Evolutionary conservation across 1,140 invertebrate genomes (phyloP).

Genomic region (Acyrthosiphon pisum): DNA sequence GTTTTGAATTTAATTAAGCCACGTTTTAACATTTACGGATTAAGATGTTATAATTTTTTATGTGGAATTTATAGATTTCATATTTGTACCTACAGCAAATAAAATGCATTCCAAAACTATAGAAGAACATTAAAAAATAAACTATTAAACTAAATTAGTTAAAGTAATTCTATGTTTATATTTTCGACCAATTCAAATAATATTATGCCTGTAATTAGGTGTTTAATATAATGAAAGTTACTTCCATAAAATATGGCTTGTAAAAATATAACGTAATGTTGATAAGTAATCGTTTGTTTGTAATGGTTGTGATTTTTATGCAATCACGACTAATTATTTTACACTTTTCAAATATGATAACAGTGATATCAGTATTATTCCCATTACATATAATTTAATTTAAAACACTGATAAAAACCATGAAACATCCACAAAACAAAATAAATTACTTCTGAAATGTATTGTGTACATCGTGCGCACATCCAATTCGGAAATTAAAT

Average conservation of each 20-base stretch:
- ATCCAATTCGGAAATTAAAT: too few species aligned
- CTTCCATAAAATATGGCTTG: not conserved
- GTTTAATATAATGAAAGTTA: conserved; percentile 13
- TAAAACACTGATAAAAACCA: not conserved
- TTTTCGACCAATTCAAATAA: not conserved
- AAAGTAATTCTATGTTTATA: not conserved
- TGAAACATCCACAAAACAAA: not conserved
- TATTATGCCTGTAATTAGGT: not conserved
- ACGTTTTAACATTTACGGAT: not conserved
- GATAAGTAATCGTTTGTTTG: not conserved
- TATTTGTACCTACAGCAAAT: not conserved
- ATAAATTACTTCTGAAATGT: not conserved
- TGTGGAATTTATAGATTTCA: not conserved
- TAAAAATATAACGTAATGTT: not conserved
- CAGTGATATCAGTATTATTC: not conserved
- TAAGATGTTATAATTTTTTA: not conserved
- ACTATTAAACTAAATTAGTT: not conserved
- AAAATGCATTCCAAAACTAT: not conserved
- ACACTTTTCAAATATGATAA: not conserved
- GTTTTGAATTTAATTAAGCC: not conserved
- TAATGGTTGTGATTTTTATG: conserved; percentile 39
- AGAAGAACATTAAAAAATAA: not conserved
- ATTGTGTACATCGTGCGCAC: too few species aligned
- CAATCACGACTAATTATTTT: conserved; percentile 6
- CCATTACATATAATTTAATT: not conserved